Percentiles rank a stretch among this genome's conserved stretches.
phyloP scores from a whole-genome alignment of 2,888 invertebrate species.

The Clepsis dumicolana region DNA sequence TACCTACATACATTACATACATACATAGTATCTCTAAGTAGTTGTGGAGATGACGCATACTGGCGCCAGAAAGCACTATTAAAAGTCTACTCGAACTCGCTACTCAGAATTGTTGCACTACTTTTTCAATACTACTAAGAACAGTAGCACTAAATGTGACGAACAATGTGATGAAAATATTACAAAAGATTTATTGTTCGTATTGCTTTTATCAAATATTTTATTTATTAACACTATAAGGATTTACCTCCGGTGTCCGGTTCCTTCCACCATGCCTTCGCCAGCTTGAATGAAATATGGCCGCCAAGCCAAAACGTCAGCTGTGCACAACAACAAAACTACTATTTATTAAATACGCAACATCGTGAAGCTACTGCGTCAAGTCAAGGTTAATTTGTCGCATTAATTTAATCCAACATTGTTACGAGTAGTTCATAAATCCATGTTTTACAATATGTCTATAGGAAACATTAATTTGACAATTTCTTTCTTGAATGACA shows the following conservation, averaged over 20 bases:
- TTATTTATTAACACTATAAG: constrained; percentile 39
- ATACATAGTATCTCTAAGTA: too few species aligned
- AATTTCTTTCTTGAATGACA: neutral
- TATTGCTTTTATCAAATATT: neutral
- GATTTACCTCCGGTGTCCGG: constrained; percentile 69
- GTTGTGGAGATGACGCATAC: neutral
- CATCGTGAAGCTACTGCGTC: neutral
- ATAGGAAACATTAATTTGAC: neutral
- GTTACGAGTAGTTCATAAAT: neutral
- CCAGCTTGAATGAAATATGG: constrained; percentile 54
- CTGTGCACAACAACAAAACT: constrained; percentile 46
- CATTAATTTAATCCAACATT: constrained; percentile 3
- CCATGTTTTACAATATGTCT: neutral
- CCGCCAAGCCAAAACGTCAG: constrained; percentile 51
- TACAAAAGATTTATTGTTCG: neutral
- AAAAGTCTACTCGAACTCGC: constrained; percentile 27
- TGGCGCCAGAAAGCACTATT: neutral
- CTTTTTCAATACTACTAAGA: neutral
- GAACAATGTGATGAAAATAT: neutral
- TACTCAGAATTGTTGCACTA: neutral
- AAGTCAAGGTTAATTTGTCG: constrained; percentile 1
- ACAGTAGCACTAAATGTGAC: neutral
- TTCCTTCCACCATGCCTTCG: constrained; percentile 68
- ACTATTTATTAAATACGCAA: constrained; percentile 15
- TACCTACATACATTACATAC: too few species aligned